Evolutionary conservation across 2,113 vertebrate species (phyloP), one percentile per base, ranked within the genome.

Genomic region (Etia nguti): DNA sequence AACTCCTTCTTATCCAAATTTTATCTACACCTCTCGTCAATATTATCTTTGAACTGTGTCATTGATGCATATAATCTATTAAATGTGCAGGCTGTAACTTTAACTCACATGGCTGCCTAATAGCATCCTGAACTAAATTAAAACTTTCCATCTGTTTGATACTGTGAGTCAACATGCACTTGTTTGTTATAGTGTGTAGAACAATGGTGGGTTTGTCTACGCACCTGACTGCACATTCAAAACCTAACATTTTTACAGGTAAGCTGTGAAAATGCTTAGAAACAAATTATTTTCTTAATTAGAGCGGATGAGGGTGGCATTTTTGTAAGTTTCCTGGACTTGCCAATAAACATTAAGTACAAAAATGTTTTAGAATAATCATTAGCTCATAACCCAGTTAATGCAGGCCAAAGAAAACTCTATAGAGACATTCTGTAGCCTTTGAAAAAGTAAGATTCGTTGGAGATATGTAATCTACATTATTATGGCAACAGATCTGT

Each of bases 91-190:
- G 46, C 16, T 52, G 18, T 34, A 34, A 52, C 13, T 43, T 87
- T 75, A 80, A 82, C 46, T 59, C 29, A 52, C 46, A 83, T 16
- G 8, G 20, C 83, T 77, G 43, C 43, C 80, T 82, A 81, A 26
- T 89, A 34, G 75, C n/a, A 73, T 84, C 34, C 75, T 75, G 29
- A 86, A 88, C 80, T 38, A 89, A 91, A 90, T 87, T 52, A 56
- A 90, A 93, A 75, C 62, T 88, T 90, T 90, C 75, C 80, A 90
- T 91, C 54, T 87, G 86, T 88, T 81, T 88, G 83, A 93, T 81
- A 83, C 89, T 34, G 31, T 80, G 13, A 89, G 88, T 77, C 82
- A 55, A 81, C 82, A 85, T 89, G 26, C 55, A 88, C 92, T 91
- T 11, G 36, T 88, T 93, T 82, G 79, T 59, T 31, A 54, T 13